A percentile compares a stretch with the other conserved stretches of the same genome.
Conservation (phyloP, 2,888 invertebrate genomes). For the Pegoplata infirma region DNA sequence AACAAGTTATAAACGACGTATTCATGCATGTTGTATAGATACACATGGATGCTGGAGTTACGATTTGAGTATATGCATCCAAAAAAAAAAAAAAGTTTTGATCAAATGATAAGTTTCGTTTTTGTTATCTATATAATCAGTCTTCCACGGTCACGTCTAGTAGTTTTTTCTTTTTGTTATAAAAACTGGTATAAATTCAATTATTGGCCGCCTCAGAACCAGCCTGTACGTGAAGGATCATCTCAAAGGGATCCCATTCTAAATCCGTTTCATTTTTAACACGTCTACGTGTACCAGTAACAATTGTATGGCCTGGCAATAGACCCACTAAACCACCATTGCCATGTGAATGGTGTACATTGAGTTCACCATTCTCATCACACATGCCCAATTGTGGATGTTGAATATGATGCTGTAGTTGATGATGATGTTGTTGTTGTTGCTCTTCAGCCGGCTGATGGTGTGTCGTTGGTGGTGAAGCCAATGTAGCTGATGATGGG, state of each 20-base stretch:
- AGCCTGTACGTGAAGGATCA: slow-evolving; percentile 74
- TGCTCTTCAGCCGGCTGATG: slow-evolving; percentile 42
- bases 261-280: slow-evolving; percentile 73
- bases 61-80: slow-evolving; percentile 17
- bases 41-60: no score
- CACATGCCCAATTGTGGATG: slow-evolving; percentile 65
- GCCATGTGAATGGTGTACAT: slow-evolving; percentile 53
- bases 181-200: slow-evolving; percentile 62
- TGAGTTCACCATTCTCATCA: slow-evolving; percentile 59
- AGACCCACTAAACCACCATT: slow-evolving; percentile 56
- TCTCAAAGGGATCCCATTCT: slow-evolving; percentile 75
- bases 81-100: slow-evolving; percentile 33
- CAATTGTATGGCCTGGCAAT: slow-evolving; percentile 61
- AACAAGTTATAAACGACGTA: background rate
- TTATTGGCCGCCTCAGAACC: slow-evolving; percentile 72
- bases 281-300: slow-evolving; percentile 63
- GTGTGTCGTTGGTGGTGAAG: slow-evolving; percentile 40
- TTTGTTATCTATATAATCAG: slow-evolving; percentile 61
- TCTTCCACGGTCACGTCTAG: slow-evolving; percentile 62
- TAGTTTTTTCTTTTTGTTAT: slow-evolving; percentile 44
- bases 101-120: slow-evolving; percentile 47
- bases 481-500: slow-evolving; percentile 35
- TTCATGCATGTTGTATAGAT: background rate
- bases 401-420: slow-evolving; percentile 64
- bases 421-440: slow-evolving; percentile 17